Conservation (phyloP, 2,797 vertebrate species). For the Myotis planiceps region DNA sequence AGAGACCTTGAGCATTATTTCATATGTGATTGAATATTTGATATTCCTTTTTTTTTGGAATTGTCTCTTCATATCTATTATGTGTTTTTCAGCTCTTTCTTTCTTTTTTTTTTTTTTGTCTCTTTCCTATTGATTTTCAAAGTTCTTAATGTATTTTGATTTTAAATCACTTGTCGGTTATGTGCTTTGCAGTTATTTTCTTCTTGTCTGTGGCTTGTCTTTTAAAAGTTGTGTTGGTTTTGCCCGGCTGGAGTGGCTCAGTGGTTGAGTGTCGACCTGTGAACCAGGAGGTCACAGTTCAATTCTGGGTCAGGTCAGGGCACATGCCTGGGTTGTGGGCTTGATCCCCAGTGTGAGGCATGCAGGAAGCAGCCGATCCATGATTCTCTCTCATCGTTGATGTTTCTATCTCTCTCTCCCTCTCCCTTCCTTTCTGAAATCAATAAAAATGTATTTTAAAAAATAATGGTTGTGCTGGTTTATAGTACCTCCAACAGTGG, state of each 20-base stretch:
- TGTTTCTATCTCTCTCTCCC: too few relatives aligned
- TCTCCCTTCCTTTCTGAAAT: too few relatives aligned
- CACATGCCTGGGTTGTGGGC: too few relatives aligned
- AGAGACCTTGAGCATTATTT: conserved; percentile 15
- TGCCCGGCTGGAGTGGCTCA: too few relatives aligned
- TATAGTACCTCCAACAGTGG: neutral
- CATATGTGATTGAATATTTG: neutral
- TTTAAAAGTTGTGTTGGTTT: neutral
- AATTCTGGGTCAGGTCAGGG: too few relatives aligned
- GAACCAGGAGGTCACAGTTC: too few relatives aligned
- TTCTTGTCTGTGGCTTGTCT: neutral
- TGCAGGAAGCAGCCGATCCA: too few relatives aligned
- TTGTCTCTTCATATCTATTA: neutral
- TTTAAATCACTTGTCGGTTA: neutral
- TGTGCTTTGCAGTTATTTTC: neutral
- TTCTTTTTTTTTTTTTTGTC: neutral
- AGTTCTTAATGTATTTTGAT: neutral
- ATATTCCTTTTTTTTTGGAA: neutral
- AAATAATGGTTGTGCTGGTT: neutral
- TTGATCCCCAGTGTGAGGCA: too few relatives aligned
- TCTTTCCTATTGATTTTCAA: neutral
- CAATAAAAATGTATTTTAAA: too few relatives aligned
- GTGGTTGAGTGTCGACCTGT: too few relatives aligned
- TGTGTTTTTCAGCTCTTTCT: neutral
- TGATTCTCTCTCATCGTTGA: too few relatives aligned